phyloP scores from a whole-genome alignment of 2,113 vertebrate genomes.

The Cervus canadensis region DNA sequence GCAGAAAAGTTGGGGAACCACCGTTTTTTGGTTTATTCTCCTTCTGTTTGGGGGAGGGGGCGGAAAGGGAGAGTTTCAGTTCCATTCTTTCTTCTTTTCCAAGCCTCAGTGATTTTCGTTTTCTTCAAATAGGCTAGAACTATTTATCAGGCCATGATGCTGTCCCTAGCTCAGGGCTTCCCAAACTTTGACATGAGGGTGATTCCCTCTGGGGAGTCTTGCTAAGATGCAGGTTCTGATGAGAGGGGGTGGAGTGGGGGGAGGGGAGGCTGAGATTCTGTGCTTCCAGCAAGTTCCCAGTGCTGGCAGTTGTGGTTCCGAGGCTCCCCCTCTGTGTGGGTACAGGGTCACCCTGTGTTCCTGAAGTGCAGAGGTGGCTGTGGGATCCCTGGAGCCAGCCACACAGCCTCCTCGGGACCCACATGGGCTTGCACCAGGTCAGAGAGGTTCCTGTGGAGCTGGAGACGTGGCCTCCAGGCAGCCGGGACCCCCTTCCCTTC shows the following conservation, averaged over 20 bases:
- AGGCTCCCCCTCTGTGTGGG: not conserved
- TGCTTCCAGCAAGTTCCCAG: not conserved
- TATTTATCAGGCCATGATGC: not conserved
- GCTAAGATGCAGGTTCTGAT: not conserved
- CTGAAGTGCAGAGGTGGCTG: not conserved
- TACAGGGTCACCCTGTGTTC: not conserved
- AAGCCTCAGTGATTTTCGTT: not conserved
- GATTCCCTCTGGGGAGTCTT: not conserved
- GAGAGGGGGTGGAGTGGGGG: not conserved
- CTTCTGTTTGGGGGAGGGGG: not conserved
- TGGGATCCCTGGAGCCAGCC: accelerated
- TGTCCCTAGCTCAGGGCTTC: not conserved
- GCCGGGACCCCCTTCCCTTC: not conserved
- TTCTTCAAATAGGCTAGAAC: not conserved
- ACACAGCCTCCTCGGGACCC: not conserved
- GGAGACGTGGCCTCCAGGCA: not conserved
- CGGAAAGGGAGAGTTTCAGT: not conserved
- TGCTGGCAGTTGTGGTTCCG: not conserved
- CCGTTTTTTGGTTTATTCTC: not conserved
- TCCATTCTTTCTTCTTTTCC: not conserved
- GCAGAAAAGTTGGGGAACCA: not conserved
- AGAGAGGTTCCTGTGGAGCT: too few species aligned
- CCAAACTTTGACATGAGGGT: not conserved
- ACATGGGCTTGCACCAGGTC: accelerated
- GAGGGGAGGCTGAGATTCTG: not conserved